A percentile compares a stretch with the other conserved stretches of the same genome.
Evolutionary conservation across 1,140 invertebrate species (phyloP).

Genomic region (Bombus affinis): DNA sequence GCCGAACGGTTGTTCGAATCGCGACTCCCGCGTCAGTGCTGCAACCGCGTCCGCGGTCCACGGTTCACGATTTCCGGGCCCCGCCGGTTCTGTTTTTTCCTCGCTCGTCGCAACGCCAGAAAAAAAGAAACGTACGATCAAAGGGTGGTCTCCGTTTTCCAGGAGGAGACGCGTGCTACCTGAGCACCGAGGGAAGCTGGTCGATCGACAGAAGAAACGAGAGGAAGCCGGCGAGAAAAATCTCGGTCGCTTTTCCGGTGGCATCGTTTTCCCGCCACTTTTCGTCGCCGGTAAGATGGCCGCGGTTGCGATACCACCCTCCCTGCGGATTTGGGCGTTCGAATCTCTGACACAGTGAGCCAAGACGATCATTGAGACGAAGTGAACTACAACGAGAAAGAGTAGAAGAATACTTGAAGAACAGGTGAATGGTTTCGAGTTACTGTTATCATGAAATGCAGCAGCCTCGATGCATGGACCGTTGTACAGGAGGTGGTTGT

Average conservation of each 20-base stretch:
- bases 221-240: neutral
- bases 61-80: constrained; percentile 81
- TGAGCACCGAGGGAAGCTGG: neutral
- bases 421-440: neutral
- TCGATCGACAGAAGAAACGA: neutral
- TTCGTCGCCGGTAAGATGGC: constrained; percentile 41
- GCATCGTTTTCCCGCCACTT: constrained; percentile 39
- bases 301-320: constrained; percentile 16
- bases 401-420: neutral
- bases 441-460: constrained; percentile 9
- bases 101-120: constrained; percentile 26
- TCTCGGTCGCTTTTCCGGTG: constrained; percentile 17
- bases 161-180: neutral
- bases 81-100: constrained; percentile 60
- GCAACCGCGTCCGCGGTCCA: constrained; percentile 82
- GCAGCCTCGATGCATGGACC: neutral
- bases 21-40: constrained; percentile 82
- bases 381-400: neutral
- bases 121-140: constrained; percentile 5
- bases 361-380: neutral
- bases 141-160: neutral
- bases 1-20: constrained; percentile 81
- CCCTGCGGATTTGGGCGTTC: constrained; percentile 2
- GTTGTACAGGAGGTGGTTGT: neutral
- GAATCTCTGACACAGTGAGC: neutral